Evolutionary conservation across 92 coral and sea anemone genomes (phyloP).

Genomic region (Phenganax stokvisi): DNA sequence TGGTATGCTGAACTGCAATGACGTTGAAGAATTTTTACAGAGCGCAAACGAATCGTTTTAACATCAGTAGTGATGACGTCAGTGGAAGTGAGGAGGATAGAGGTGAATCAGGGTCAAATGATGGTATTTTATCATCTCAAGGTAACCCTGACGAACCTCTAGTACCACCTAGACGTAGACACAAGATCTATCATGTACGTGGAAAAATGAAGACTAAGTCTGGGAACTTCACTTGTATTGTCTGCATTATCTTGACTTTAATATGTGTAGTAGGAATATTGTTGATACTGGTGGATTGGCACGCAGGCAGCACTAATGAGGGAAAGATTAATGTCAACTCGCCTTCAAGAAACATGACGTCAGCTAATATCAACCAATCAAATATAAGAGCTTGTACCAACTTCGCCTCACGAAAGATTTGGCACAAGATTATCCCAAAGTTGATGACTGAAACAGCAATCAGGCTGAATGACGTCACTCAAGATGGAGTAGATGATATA

Average conservation of each 20-base stretch:
- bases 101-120: conserved; percentile 58
- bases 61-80: conserved; percentile 83
- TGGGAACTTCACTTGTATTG: conserved; percentile 56
- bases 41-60: conserved; percentile 81
- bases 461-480: conserved; percentile 81
- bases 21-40: conserved; percentile 84
- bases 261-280: conserved; percentile 67
- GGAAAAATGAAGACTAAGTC: conserved; percentile 34
- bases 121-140: conserved; percentile 23
- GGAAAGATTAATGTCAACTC: conserved; percentile 29
- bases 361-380: conserved; percentile 38
- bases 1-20: conserved; percentile 36
- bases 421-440: conserved; percentile 76
- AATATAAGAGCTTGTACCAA: conserved; percentile 58
- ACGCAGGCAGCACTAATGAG: background rate
- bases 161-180: conserved; percentile 30
- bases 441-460: conserved; percentile 97
- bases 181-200: conserved; percentile 34
- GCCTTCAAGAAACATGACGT: conserved; percentile 48
- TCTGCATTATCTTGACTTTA: conserved; percentile 70
- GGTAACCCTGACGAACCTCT: conserved; percentile 24
- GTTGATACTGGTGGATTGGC: conserved; percentile 58
- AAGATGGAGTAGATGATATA: conserved; percentile 81
- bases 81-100: conserved; percentile 59
- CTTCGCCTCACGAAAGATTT: conserved; percentile 54